Percentiles rank a stretch among this genome's conserved stretches.
These are phyloP conservation scores for Rhabdophis nuchalis DNA, from an alignment of 2,797 vertebrate genomes.

Conservation along the genomic window DNA sequence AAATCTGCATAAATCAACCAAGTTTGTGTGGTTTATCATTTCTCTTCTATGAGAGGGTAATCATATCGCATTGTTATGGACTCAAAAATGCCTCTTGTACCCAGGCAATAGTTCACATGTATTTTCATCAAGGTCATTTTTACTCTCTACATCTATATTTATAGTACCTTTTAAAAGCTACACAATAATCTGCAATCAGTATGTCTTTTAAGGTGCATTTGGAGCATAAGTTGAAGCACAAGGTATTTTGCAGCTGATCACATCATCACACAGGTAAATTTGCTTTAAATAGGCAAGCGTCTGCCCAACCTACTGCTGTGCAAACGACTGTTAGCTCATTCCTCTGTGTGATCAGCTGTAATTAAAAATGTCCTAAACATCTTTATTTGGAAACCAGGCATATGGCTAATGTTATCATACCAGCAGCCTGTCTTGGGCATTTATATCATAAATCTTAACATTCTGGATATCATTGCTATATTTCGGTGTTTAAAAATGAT, in stretches of 20 bases:
- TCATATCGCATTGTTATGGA: not conserved
- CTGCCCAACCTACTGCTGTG: not conserved
- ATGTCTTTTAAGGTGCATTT: not conserved
- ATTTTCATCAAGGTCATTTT: not conserved
- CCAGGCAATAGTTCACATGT: not conserved
- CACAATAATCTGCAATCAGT: not conserved
- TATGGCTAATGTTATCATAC: not conserved
- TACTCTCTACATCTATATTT: not conserved
- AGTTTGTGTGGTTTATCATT: not conserved
- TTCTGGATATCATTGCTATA: not conserved
- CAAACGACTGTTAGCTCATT: not conserved
- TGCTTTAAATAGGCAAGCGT: not conserved
- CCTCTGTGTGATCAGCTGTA: not conserved
- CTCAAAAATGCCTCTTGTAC: not conserved
- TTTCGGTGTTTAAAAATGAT: not conserved
- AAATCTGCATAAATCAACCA: not conserved
- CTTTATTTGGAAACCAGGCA: not conserved
- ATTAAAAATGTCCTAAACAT: not conserved
- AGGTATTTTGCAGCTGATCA: not conserved
- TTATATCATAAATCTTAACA: not conserved
- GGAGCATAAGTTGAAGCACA: not conserved
- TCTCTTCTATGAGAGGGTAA: not conserved
- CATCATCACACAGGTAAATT: not conserved
- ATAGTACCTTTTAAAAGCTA: not conserved
- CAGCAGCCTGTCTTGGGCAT: not conserved